These are phyloP conservation scores for Leptoclinus maculatus DNA, from an alignment of 2,797 vertebrate genomes.

Conservation along the genomic window DNA sequence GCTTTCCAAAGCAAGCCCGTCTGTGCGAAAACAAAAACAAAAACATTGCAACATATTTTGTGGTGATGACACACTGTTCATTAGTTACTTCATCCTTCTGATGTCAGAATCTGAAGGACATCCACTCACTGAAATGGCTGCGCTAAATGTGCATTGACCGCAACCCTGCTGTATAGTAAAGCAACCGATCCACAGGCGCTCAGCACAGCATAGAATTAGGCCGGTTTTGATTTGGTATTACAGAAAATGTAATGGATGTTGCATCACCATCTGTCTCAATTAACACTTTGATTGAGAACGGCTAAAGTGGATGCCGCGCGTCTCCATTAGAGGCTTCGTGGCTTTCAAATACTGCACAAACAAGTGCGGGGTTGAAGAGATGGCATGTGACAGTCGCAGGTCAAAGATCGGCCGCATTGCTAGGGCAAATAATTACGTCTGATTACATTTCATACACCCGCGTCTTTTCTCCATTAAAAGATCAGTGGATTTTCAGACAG, in stretches of 20 bases:
- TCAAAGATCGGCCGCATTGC: slow-evolving; percentile 62
- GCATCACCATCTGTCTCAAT: slow-evolving; percentile 80
- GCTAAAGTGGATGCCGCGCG: slow-evolving; percentile 65
- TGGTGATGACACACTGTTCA: slow-evolving; percentile 46
- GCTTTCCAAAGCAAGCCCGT: slow-evolving; percentile 1
- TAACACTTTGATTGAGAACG: slow-evolving; percentile 66
- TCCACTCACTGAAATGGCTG: slow-evolving; percentile 36
- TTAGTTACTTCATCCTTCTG: slow-evolving; percentile 27
- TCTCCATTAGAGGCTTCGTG: slow-evolving; percentile 63
- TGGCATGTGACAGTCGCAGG: slow-evolving; percentile 65
- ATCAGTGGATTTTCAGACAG: slow-evolving; percentile 58
- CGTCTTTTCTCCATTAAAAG: slow-evolving; percentile 57
- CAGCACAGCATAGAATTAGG: slow-evolving; percentile 60
- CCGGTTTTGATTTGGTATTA: slow-evolving; percentile 65
- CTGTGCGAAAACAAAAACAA: slow-evolving; percentile 12
- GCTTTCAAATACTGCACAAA: slow-evolving; percentile 61
- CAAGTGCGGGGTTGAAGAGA: slow-evolving; percentile 42
- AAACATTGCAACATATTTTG: slow-evolving; percentile 37
- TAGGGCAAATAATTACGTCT: slow-evolving; percentile 59
- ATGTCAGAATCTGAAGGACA: slow-evolving; percentile 46
- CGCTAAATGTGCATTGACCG: slow-evolving; percentile 56
- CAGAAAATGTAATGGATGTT: slow-evolving; percentile 72
- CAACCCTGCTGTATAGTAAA: slow-evolving; percentile 35
- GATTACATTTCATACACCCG: slow-evolving; percentile 64
- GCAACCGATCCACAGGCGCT: slow-evolving; percentile 37